Percentiles rank a stretch among this genome's conserved stretches.
phyloP scores from a whole-genome alignment of 1,140 invertebrate genomes.

The Rhopalosiphum maidis region DNA sequence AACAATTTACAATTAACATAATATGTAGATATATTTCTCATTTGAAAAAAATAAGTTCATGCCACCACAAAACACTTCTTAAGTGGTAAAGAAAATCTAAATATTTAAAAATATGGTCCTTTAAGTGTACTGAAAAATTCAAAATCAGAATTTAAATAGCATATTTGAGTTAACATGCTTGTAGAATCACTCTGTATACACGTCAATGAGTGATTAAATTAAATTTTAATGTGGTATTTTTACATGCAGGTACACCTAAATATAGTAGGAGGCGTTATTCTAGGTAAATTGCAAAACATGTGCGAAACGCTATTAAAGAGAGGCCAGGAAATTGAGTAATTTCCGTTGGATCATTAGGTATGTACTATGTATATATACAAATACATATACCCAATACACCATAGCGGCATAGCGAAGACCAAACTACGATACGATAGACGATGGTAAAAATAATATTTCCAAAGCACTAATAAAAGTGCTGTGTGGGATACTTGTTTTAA shows the following conservation, averaged over 20 bases:
- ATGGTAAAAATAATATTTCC: too few species aligned
- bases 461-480: too few species aligned
- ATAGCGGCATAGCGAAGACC: neutral
- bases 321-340: slow-evolving; percentile 10
- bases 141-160: neutral
- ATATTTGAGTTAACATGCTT: neutral
- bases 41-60: neutral
- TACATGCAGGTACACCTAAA: neutral
- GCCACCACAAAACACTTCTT: neutral
- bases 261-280: neutral
- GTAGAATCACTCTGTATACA: slow-evolving; percentile 1
- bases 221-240: neutral
- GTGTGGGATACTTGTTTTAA: too few species aligned
- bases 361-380: neutral
- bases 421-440: too few species aligned
- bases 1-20: neutral
- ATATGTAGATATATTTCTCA: neutral
- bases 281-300: neutral
- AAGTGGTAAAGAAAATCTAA: neutral
- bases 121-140: neutral
- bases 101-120: neutral
- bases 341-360: neutral
- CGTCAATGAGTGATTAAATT: neutral
- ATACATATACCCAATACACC: neutral
- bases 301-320: neutral